Base-by-base conservation (phyloP, 2,797 vertebrate species). In the Ceyx erithaca region DNA sequence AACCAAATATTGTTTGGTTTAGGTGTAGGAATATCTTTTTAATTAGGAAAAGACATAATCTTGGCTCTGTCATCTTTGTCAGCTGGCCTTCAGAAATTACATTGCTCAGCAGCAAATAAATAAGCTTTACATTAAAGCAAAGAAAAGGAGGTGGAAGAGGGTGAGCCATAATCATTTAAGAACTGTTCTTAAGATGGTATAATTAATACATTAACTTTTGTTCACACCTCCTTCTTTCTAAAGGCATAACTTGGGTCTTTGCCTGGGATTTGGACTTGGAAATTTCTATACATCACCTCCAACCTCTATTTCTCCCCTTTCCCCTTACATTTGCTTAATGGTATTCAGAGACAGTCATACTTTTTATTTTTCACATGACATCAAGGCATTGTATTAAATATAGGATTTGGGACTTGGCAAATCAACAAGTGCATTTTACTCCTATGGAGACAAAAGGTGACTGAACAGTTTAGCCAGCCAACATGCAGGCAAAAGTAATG, bases 361-460 rank as follows among this genome's bases (percentile, higher is more conserved):
- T 92, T 93, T 57, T 84, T 90, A 61, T 93, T 94, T 95, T 94
- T 82, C 71, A 90, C 54, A 80, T 67, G 46, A 68, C 76, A 90
- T 80, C 66, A 82, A 89, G 80, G 46, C 41, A 80, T 88, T 91
- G 45, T 93, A 93, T 94, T 95, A 90, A 95, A 92, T 66, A 61
- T 61, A 92, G 71, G 90, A 94, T 90, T 96, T 93, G 55, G 62
- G 81, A 82, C 54, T 68, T 86, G 78, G 75, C 48, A 76, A 90
- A 94, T 86, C 86, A 95, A 86, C 86, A 81, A 77, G 37, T 57
- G 28, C 61, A 73, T 84, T 94, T 71, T 87, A 67, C 45, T 93
- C 80, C 83, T 67, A 13, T 22, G 86, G 86, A 96, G 81, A 94
- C 86, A 94, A 94, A 94, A 81, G 81, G 89, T 93, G 81, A 95